A percentile compares a stretch with the other conserved stretches of the same genome.
These are phyloP conservation scores for Hesperophylax magnus DNA, from an alignment of 1,140 invertebrate genomes.

Conservation along the genomic window DNA sequence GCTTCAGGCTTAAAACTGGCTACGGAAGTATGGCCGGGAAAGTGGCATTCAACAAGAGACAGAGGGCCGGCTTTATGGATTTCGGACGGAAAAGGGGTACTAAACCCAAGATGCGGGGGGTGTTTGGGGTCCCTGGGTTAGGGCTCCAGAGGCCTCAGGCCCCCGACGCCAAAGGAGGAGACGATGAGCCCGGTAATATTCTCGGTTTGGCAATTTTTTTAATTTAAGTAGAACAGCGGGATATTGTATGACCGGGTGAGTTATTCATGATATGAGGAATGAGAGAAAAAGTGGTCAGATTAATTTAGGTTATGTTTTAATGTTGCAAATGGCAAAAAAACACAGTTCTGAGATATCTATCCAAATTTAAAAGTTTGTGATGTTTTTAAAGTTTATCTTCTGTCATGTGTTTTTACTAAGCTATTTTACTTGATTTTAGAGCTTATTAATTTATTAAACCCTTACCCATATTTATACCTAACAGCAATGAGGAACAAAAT, in stretches of 20 bases:
- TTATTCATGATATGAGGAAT: too few species aligned
- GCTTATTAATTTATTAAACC: too few species aligned
- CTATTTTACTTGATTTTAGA: too few species aligned
- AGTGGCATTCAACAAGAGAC: slow-evolving; percentile 79
- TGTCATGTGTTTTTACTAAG: too few species aligned
- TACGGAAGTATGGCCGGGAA: slow-evolving; percentile 75
- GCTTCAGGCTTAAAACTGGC: slow-evolving; percentile 73
- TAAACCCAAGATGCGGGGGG: slow-evolving; percentile 87
- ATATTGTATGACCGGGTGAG: background rate
- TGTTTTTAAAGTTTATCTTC: too few species aligned
- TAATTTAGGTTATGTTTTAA: too few species aligned
- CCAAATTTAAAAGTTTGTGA: background rate
- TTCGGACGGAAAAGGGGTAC: slow-evolving; percentile 85
- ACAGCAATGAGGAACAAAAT: too few species aligned
- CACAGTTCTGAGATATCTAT: background rate
- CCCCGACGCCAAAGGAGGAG: slow-evolving; percentile 69
- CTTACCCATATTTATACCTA: too few species aligned
- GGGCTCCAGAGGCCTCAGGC: slow-evolving; percentile 77
- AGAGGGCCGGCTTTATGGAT: slow-evolving; percentile 75
- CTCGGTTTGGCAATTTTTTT: background rate
- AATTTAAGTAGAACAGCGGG: slow-evolving; percentile 23
- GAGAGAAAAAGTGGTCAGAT: too few species aligned
- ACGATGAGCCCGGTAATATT: slow-evolving; percentile 72
- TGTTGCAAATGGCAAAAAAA: too few species aligned
- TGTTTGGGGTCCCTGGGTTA: slow-evolving; percentile 85